A percentile compares a stretch with the other conserved stretches of the same genome.
Conservation (phyloP, 2,113 vertebrate species). For the Sialia sialis region DNA sequence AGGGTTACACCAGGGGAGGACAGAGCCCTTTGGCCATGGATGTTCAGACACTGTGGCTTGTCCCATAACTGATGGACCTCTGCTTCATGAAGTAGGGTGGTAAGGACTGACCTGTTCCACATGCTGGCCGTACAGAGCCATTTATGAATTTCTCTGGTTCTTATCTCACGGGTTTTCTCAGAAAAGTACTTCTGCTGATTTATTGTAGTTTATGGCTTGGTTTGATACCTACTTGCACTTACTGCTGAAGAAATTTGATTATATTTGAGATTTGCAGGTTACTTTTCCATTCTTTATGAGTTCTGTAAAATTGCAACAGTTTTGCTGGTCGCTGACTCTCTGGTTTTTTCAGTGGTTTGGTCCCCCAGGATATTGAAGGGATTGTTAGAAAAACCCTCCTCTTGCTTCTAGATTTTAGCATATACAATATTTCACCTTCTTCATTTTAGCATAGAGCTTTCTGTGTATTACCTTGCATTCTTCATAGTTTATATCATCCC, state of each 20-base stretch:
- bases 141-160: neutral
- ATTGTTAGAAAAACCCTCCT: neutral
- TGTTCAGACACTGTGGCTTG: rapidly evolving
- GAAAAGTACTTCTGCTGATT: neutral
- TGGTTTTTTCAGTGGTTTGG: neutral
- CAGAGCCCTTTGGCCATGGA: rapidly evolving
- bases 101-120: neutral
- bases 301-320: neutral
- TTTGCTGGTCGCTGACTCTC: neutral
- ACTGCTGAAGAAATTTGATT: neutral
- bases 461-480: neutral
- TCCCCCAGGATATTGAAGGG: neutral
- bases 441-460: neutral
- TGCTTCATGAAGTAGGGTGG: rapidly evolving
- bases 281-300: neutral
- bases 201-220: neutral
- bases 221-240: neutral
- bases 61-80: neutral
- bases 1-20: rapidly evolving
- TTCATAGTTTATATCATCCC: neutral
- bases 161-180: neutral
- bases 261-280: neutral
- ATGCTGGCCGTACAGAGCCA: rapidly evolving
- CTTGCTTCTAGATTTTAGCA: neutral
- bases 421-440: neutral